Evolutionary conservation across 2,888 invertebrate genomes (phyloP), one percentile per base, ranked within the genome.

Genomic region (Phlogophora meticulosa): DNA sequence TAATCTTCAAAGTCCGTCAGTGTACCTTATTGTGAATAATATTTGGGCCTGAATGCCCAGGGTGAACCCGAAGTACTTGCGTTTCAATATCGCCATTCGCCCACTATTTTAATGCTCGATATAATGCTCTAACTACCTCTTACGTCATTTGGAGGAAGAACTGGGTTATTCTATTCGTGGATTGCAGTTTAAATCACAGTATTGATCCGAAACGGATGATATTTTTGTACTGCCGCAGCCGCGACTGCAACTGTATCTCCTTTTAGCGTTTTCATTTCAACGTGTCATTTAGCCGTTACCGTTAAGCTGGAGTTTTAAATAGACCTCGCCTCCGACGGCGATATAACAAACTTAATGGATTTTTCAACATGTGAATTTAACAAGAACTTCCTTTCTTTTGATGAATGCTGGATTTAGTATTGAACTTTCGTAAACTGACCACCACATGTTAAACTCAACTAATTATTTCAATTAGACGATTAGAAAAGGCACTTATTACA

Each of bases 81-180:
- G 17, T 36, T 56, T 34, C n/a, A 36, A 24, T 13, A 42, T 70
- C 17, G 7, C n/a, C 13, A 28, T 24, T 43, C n/a, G 24, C 17
- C 10, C 24, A 24, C n/a, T 72, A 72, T 72, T 68, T 72, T 43
- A 72, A 45, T 68, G 42, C 36, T 38, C 36, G 40, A 42, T 38
- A 32, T 49, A 49, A 70, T 32, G 28, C 36, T 17, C 48, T 10
- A 48, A 63, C 64, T 34, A 32, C 13, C 48, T 65, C 28, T 73
- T 65, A 48, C 74, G 48, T 69, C 74, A 66, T 45, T 5, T 56
- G 42, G 38, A 52, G n/a, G 62, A 62, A 42, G 49, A 77, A 71
- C 57, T 76, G 72, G 73, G 64, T 55, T 77, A 45, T 52, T 64
- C 72, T 73, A 73, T 73, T 73, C 42, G 48, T 58, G 34, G 45